phyloP scores from a whole-genome alignment of 2,888 invertebrate genomes.

The Diogma glabrata region DNA sequence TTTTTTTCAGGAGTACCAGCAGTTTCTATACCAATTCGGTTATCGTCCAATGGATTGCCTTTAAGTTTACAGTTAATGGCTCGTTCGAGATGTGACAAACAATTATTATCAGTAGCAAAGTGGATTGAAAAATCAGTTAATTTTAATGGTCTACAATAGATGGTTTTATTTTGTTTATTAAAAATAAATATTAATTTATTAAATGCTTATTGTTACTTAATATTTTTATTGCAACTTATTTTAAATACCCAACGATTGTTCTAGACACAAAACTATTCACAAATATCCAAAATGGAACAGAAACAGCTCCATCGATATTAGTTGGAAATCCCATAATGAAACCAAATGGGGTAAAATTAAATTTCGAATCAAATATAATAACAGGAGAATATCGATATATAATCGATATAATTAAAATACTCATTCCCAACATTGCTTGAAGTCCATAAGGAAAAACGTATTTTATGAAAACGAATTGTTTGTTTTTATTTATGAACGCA shows the following conservation, averaged over 20 bases:
- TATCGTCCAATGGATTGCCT: slow-evolving; percentile 66
- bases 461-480: no score
- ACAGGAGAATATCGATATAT: slow-evolving; percentile 38
- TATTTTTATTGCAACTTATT: slow-evolving; percentile 1
- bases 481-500: slow-evolving; percentile 8
- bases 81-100: slow-evolving; percentile 59
- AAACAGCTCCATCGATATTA: slow-evolving; percentile 37
- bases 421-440: slow-evolving; percentile 30
- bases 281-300: slow-evolving; percentile 42
- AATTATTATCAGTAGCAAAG: slow-evolving; percentile 63
- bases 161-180: not conserved
- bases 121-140: slow-evolving; percentile 63
- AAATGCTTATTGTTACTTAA: not conserved
- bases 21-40: slow-evolving; percentile 65
- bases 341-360: slow-evolving; percentile 38
- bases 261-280: slow-evolving; percentile 38
- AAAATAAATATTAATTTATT: not conserved
- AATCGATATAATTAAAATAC: slow-evolving; percentile 33
- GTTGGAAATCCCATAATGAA: slow-evolving; percentile 40
- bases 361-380: slow-evolving; percentile 34
- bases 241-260: slow-evolving; percentile 22
- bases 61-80: slow-evolving; percentile 84
- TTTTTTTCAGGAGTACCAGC: slow-evolving; percentile 62
- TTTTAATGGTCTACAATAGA: slow-evolving; percentile 25
- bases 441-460: slow-evolving; percentile 31